Percentiles rank a stretch among this genome's conserved stretches.
phyloP scores from a whole-genome alignment of 2,888 invertebrate genomes.

The Machimus rusticus region DNA sequence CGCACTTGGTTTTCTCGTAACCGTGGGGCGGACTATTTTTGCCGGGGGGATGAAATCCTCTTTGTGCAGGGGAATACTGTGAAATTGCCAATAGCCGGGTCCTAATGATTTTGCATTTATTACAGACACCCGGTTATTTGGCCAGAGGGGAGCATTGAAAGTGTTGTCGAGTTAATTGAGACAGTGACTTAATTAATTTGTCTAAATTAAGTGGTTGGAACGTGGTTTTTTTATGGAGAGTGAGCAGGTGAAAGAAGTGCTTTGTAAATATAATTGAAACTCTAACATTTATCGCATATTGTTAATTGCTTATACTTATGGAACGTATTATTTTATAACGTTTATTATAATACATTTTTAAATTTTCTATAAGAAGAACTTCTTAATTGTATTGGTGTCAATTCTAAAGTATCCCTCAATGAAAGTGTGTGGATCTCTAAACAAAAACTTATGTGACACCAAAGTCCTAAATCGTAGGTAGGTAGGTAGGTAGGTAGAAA shows the following conservation, averaged over 20 bases:
- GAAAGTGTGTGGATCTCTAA: no score
- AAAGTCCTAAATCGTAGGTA: no score
- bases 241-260: not conserved
- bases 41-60: slow-evolving; percentile 8
- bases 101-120: slow-evolving; percentile 43
- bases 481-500: no score
- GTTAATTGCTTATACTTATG: no score
- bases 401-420: no score
- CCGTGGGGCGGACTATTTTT: slow-evolving; percentile 38
- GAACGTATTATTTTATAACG: not conserved
- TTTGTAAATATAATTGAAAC: not conserved
- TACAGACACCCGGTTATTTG: not conserved
- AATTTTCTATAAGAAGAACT: no score
- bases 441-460: no score
- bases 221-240: not conserved
- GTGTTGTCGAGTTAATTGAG: slow-evolving; percentile 17
- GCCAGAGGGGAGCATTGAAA: slow-evolving; percentile 9
- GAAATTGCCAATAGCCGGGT: slow-evolving; percentile 45
- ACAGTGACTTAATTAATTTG: slow-evolving; percentile 36
- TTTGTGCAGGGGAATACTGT: slow-evolving; percentile 38
- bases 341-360: not conserved
- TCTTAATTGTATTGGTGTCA: no score
- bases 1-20: slow-evolving; percentile 45
- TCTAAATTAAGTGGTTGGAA: slow-evolving; percentile 37
- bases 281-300: not conserved